Evolutionary conservation across 2,888 invertebrate genomes (phyloP), one percentile per base, ranked within the genome.

Genomic region (Melolontha melolontha): DNA sequence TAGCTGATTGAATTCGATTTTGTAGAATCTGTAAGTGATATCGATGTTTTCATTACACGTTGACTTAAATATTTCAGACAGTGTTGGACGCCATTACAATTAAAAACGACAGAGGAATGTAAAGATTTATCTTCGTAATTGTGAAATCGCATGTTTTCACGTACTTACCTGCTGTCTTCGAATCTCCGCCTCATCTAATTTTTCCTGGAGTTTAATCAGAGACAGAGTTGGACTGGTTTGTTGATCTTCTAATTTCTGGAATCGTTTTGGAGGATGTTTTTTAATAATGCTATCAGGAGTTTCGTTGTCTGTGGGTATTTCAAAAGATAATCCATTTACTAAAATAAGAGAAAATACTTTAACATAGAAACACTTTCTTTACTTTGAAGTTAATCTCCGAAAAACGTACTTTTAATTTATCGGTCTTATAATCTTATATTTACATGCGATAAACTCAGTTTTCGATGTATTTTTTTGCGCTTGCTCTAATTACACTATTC

Each of bases 151-250:
- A n/a, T n/a, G n/a, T n/a, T n/a, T n/a, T n/a, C 4, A 16, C 12
- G 14, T 2, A 64, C 55, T 65, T 75, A 82, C 82, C 84, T 89
- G 87, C 74, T 87, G 86, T 66, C 92, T 86, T 69, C 93, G 85
- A 70, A 87, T 86, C 75, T 92, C 92, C 0, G 92, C 93, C 68
- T 90, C 91, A 16, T 90, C 91, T 70, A 91, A 83, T 77, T 91
- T 92, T 77, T 89, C 91, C 76, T 90, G 88, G 34, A 92, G 85
- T 70, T 89, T 87, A 22, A 90, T 88, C 47, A 91, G 81, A 2
- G 81, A 80, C 6, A 78, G 70, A 40, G 87, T 86, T 73, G 88
- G 85, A 16, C 87, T 87, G 57, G 85, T 85, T 1, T 88, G 86
- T 5, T 88, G 87, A 70, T 91, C 90, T 74, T 91, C 87, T 47